A percentile compares a stretch with the other conserved stretches of the same genome.
phyloP scores from a whole-genome alignment of 2,888 invertebrate species.

The Watsonalla cultraria region DNA sequence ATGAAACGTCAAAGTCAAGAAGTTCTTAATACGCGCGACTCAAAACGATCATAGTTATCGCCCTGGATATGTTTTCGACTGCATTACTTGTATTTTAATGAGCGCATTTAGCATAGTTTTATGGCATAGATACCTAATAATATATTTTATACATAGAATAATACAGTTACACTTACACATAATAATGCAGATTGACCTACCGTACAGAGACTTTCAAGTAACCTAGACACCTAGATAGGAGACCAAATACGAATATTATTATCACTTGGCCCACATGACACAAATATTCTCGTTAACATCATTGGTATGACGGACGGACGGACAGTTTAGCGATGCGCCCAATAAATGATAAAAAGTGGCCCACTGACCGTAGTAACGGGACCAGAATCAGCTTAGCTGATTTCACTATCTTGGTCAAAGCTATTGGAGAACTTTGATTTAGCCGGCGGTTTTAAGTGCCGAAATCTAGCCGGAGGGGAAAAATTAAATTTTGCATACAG shows the following conservation, averaged over 20 bases:
- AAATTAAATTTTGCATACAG: too few species aligned
- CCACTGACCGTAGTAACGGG: slow-evolving; percentile 68
- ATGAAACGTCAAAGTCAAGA: too few species aligned
- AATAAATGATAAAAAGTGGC: slow-evolving; percentile 69
- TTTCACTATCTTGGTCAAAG: slow-evolving; percentile 42
- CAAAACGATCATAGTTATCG: too few species aligned
- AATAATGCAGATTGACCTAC: background rate
- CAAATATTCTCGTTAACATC: slow-evolving; percentile 1
- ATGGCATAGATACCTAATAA: too few species aligned
- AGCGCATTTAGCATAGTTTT: too few species aligned
- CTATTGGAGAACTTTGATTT: background rate
- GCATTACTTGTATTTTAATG: too few species aligned
- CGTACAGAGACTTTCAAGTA: background rate
- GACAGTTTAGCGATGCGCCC: slow-evolving; percentile 49
- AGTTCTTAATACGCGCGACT: too few species aligned
- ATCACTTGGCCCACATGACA: background rate
- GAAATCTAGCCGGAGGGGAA: too few species aligned
- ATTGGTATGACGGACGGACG: slow-evolving; percentile 22
- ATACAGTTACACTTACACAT: background rate
- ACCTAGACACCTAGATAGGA: background rate
- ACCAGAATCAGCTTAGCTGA: slow-evolving; percentile 35
- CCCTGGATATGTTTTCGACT: too few species aligned
- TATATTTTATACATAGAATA: too few species aligned
- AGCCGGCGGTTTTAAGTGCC: background rate
- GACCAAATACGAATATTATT: background rate